Evolutionary conservation across 2,797 vertebrate genomes (phyloP).

Genomic region (Phataginus tricuspis): DNA sequence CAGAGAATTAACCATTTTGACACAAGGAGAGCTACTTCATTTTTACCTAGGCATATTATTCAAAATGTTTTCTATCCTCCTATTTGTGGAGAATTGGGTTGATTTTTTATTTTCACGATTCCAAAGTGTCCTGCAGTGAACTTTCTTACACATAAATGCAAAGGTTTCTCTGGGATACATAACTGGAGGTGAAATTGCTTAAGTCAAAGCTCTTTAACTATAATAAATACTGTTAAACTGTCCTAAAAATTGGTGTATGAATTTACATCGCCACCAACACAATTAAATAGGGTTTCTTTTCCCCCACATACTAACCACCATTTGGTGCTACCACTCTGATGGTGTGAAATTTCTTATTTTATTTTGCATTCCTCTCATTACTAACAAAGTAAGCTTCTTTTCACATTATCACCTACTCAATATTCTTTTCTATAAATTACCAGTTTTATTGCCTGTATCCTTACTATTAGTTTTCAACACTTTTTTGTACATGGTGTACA

Average conservation of each 20-base stretch:
- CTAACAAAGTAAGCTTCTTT: background rate
- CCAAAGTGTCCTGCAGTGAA: background rate
- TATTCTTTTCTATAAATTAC: background rate
- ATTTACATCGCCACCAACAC: background rate
- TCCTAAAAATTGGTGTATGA: background rate
- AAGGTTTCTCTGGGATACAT: background rate
- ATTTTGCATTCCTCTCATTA: background rate
- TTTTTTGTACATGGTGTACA: background rate
- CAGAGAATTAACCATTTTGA: background rate
- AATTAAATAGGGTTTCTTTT: background rate
- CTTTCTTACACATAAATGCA: background rate
- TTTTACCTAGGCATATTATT: background rate
- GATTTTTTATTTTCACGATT: background rate
- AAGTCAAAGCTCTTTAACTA: background rate
- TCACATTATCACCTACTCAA: background rate
- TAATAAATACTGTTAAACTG: background rate
- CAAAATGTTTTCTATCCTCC: background rate
- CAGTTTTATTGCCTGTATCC: background rate
- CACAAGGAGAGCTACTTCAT: background rate
- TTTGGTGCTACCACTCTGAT: background rate
- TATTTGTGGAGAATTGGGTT: background rate
- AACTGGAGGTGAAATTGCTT: background rate
- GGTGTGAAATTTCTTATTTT: too few species aligned
- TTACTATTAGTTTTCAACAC: background rate
- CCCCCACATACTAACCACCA: background rate